Conservation (phyloP, 2,113 vertebrate genomes). For the Ceyx melanurus region DNA sequence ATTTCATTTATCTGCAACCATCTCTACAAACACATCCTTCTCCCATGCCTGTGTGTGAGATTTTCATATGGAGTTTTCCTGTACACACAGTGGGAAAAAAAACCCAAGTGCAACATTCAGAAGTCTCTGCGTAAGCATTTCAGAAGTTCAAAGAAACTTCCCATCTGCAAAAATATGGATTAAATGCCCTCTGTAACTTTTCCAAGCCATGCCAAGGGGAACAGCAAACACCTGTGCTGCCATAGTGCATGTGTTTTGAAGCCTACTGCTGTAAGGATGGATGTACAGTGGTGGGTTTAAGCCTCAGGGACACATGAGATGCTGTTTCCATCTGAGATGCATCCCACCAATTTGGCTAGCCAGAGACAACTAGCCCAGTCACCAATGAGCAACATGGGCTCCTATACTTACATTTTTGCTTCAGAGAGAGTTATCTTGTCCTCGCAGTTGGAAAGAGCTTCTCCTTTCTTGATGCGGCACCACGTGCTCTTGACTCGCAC, state of each 20-base stretch:
- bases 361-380: fast-evolving
- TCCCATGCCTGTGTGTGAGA: not conserved
- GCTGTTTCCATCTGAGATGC: not conserved
- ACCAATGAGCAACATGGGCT: fast-evolving
- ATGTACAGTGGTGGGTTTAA: not conserved
- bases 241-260: fast-evolving
- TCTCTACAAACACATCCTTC: not conserved
- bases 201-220: not conserved
- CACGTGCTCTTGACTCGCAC: conserved; percentile 77
- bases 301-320: fast-evolving
- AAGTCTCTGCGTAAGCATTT: not conserved
- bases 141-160: not conserved
- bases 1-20: not conserved
- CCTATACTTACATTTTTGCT: conserved; percentile 82
- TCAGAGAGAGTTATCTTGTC: conserved; percentile 64
- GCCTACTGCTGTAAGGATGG: not conserved
- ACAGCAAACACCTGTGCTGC: not conserved
- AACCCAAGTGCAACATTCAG: not conserved
- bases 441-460: conserved; percentile 26
- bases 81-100: not conserved
- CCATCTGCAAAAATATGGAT: not conserved
- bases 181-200: not conserved
- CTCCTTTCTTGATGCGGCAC: conserved; percentile 68
- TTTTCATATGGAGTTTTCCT: not conserved
- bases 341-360: not conserved